Base-by-base conservation (phyloP, 2,888 invertebrate species). In the Trachelus iudaicus region DNA sequence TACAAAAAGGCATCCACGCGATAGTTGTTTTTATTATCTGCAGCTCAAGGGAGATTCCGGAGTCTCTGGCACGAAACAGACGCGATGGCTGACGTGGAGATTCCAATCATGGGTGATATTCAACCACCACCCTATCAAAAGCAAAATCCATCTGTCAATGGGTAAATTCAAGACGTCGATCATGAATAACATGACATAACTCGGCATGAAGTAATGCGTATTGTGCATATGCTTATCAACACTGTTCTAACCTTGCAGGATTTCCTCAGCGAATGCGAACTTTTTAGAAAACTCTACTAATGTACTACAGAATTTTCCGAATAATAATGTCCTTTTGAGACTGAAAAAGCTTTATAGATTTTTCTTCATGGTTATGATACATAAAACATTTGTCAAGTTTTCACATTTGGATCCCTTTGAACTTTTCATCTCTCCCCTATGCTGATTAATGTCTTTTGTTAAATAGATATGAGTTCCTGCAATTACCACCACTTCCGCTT, bases 381-480 rank as follows among this genome's bases (percentile, higher is more conserved):
- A 31, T 69, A 40, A 56, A 4, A 30, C 9, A 3, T 33, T 56
- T 75, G 12, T 4, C 68, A 15, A 76, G 12, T 13, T 40, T 37
- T 75, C 33, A 75, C 13, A 13, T 30, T 76, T n/a, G 81, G 68
- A 76, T 23, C 81, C 77, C 31, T 85, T 73, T 77, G 69, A 56
- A 34, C 35, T 76, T 31, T 71, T 78, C 37, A 76, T 69, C 75
- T 37, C 75, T 77, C 11, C 12, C n/a, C 13, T n/a, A 9, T 12
- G 31, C 30, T 79, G 12, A 75, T 76, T 30, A 75, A 76, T 40
- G 73, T 76, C 3, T 78, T 34, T 80, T 80, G 73, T 75, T 75
- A 77, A 77, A 34, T 76, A 91, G 91, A 83, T 88, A 88, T 75
- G 91, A 91, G 79, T 87, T 91, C 77, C 84, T 89, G 15, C 89